These are phyloP conservation scores for Microcebus lehilahytsara DNA, from an alignment of 2,113 vertebrate species.

Conservation along the genomic window DNA sequence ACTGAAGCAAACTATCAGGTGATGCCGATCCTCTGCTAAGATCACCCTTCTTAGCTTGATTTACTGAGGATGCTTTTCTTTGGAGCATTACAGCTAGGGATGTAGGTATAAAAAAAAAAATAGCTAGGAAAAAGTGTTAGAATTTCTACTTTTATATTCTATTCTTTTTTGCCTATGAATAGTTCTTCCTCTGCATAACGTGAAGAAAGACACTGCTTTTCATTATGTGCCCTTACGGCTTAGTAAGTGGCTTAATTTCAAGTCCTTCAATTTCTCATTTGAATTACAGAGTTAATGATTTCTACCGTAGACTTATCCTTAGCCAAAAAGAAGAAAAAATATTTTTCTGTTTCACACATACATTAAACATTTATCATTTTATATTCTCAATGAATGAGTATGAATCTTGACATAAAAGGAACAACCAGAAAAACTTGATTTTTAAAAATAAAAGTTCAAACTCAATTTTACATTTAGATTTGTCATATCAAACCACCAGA, in stretches of 20 bases:
- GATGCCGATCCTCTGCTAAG: not conserved
- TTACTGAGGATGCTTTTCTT: not conserved
- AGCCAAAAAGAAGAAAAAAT: not conserved
- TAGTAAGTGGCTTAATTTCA: not conserved
- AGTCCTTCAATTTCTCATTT: not conserved
- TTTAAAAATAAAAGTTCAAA: not conserved
- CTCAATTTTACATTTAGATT: not conserved
- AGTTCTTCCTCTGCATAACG: not conserved
- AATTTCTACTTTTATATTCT: not conserved
- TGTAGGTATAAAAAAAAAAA: not conserved
- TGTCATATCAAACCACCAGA: not conserved
- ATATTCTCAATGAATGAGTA: not conserved
- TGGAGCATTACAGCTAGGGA: not conserved
- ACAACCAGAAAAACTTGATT: not conserved
- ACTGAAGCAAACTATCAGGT: not conserved
- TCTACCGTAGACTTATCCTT: not conserved
- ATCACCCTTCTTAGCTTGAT: not conserved
- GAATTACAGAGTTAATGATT: not conserved
- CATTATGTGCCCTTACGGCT: not conserved
- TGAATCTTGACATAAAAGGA: not conserved
- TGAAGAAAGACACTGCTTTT: not conserved
- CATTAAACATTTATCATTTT: not conserved
- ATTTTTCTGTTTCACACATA: not conserved
- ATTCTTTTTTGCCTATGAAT: not conserved
- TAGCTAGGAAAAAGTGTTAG: not conserved